Base-by-base conservation (phyloP, 2,888 invertebrate species). In the Sussaba pulchella region DNA sequence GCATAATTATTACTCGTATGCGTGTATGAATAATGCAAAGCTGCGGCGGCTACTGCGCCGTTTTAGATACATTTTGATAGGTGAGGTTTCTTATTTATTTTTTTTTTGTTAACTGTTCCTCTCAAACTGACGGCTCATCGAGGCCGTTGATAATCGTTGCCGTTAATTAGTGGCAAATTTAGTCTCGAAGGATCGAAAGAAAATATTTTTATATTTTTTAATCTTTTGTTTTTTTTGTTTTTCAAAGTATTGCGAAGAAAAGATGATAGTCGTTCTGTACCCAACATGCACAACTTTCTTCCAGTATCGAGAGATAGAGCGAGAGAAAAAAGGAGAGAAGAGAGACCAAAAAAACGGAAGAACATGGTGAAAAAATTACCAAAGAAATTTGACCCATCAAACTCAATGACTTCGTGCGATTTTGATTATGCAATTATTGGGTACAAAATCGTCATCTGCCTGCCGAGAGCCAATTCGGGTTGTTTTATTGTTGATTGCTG, bases 21-120 rank as follows among this genome's bases (percentile, higher is more conserved):
- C 85, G 84, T 85, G 85, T 88, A 86, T 86, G 86, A 83, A 87
- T 88, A 85, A 88, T 90, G 88, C 85, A 89, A 90, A 90, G 88
- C 88, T 86, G 85, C 87, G 85, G 82, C 87, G 86, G 84, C 87
- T 88, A 87, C 83, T 84, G 82, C 86, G 87, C 85, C 86, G 83
- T 87, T 84, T 67, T 85, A 85, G 72, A 82, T 86, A 57, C 45
- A 43, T 63, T 76, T 77, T 24, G 70, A 75, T 50, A 67, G 50
- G 66, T 75, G 66, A 75, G 64, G n/a, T n/a, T n/a, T n/a, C n/a
- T n/a, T n/a, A n/a, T n/a, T 31, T 31, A 5, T 31, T 31, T 2
- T 31, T 2, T 75, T 80, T 45, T 71, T 26, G 59, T 52, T 67
- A 54, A 67, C 52, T 43, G 47, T 76, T 43, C n/a, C 61, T 66